Evolutionary conservation across 2,113 vertebrate genomes (phyloP).

Genomic region (Pogonocichla stellata): DNA sequence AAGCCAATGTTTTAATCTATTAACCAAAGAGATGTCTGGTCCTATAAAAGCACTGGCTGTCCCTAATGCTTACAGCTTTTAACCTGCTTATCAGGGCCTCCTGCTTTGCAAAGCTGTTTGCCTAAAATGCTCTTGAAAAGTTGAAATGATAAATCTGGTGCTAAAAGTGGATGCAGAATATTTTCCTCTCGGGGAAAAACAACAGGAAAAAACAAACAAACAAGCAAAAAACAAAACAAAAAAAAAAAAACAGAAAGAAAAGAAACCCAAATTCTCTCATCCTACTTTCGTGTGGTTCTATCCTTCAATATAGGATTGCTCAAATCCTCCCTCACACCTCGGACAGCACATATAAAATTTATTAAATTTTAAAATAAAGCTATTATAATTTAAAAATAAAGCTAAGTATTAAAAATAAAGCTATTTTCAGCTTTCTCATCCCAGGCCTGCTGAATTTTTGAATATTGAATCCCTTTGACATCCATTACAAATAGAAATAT

Average conservation of each 20-base stretch:
- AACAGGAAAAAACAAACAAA: not conserved
- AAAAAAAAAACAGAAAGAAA: not conserved
- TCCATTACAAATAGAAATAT: not conserved
- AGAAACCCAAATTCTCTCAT: constrained; percentile 23
- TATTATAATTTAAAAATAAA: no score
- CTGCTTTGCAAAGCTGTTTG: constrained; percentile 59
- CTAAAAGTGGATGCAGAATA: constrained; percentile 23
- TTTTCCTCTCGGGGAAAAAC: constrained; percentile 4
- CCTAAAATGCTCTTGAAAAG: constrained; percentile 45
- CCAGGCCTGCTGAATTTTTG: not conserved
- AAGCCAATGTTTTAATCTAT: not conserved
- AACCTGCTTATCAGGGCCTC: constrained; percentile 50
- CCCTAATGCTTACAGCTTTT: constrained; percentile 59
- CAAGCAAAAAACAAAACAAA: rapidly evolving
- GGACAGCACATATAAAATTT: not conserved
- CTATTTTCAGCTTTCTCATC: not conserved
- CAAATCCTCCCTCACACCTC: not conserved
- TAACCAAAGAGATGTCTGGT: constrained; percentile 33
- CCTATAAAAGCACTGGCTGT: not conserved
- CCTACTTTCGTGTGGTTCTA: constrained; percentile 60
- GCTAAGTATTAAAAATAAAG: no score
- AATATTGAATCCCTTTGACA: not conserved
- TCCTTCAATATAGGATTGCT: not conserved
- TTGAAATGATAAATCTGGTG: constrained; percentile 62
- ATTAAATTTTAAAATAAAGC: no score